A percentile compares a stretch with the other conserved stretches of the same genome.
Evolutionary conservation across 1,140 invertebrate genomes (phyloP).

Genomic region (Magallana ariakensis): DNA sequence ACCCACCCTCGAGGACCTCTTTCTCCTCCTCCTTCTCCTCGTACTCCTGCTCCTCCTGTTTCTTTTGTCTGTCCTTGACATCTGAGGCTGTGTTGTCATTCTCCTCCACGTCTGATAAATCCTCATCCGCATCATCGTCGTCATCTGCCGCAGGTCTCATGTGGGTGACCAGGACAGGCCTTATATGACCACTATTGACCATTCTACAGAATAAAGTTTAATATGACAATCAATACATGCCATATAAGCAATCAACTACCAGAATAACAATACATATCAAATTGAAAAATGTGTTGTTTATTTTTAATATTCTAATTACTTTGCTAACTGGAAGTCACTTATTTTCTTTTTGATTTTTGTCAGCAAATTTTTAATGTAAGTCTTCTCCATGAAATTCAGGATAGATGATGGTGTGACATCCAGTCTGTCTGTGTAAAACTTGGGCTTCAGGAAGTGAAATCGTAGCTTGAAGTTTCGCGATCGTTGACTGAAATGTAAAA

Average conservation of each 20-base stretch:
- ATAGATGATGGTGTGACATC: slow-evolving; percentile 86
- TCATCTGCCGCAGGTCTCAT: slow-evolving; percentile 70
- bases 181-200: slow-evolving; percentile 29
- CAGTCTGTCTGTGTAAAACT: slow-evolving; percentile 87
- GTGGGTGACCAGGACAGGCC: slow-evolving; percentile 68
- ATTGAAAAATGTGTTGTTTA: background rate
- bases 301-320: slow-evolving; percentile 40
- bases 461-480: slow-evolving; percentile 75
- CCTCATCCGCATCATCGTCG: slow-evolving; percentile 76
- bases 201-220: background rate
- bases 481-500: slow-evolving; percentile 62
- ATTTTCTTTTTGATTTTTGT: slow-evolving; percentile 71
- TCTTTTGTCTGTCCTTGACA: slow-evolving; percentile 81
- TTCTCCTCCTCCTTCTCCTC: slow-evolving; percentile 85
- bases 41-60: slow-evolving; percentile 88
- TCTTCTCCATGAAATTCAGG: slow-evolving; percentile 79
- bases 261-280: no score
- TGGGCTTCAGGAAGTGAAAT: slow-evolving; percentile 87
- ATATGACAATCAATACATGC: background rate
- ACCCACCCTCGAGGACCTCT: slow-evolving; percentile 53
- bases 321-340: slow-evolving; percentile 56
- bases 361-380: slow-evolving; percentile 77
- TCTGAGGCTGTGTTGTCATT: slow-evolving; percentile 81
- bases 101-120: slow-evolving; percentile 80
- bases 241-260: no score